Evolutionary conservation across 2,113 vertebrate species (phyloP), one percentile per base, ranked within the genome.

Genomic region (Chaenocephalus aceratus): DNA sequence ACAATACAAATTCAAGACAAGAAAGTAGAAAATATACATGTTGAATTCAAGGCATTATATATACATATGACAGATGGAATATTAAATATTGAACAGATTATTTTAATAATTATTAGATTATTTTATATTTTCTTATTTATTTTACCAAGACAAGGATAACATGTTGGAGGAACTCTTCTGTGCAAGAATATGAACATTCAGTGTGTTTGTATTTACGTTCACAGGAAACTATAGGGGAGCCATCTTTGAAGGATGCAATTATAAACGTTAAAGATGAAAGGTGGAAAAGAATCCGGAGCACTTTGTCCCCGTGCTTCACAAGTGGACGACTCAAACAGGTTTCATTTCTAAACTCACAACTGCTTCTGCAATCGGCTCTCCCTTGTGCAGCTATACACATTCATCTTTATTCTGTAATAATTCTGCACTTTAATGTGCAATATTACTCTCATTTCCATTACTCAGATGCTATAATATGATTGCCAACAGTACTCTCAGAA

Each of bases 301-400:
- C 89, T 0, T 23, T 96, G 8, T 96, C 95, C 2, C 95, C 95
- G 0, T 91, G 92, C 34, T 96, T 96, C 85, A 96, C 94, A 69
- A 95, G 94, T 61, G 95, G 95, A 46, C 85, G 90, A 72, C 78
- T 96, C 41, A 96, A 94, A 81, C 88, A 95, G 88, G 95, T 60
- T 5, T 63, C 7, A 46, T 13, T 2, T 52, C 15, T n/a, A 10
- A 58, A 26, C 26, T 52, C 53, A 26, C 5, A 0, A 62, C 30
- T 21, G 21, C 34, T 23, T 48, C 80, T 71, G 9, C 18, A 46
- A 2, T 60, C 70, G 36, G 9, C 21, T 18, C 7, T 6, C 1
- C 26, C 52, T 8, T n/a, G 34, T 61, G 12, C 61, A 58, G 61
- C 11, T 1, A 34, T 21, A 21, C 23, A 60, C 13, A 75, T 46